Percentiles rank a stretch among this genome's conserved stretches.
These are phyloP conservation scores for Apodemus speciosus DNA, from an alignment of 2,113 vertebrate genomes.

Conservation along the genomic window DNA sequence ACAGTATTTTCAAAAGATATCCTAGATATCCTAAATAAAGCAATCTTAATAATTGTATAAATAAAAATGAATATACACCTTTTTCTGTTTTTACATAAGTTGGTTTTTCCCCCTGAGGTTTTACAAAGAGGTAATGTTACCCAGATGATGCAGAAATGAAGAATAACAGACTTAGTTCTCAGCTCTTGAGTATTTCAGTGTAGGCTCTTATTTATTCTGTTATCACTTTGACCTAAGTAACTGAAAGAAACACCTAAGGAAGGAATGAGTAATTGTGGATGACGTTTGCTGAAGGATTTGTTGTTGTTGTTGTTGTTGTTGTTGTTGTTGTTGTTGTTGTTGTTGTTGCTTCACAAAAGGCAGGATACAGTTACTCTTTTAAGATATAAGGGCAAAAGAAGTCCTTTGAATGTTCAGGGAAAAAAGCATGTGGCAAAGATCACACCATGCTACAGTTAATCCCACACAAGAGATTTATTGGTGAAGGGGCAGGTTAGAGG, in stretches of 20 bases:
- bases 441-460: too few species aligned
- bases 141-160: background rate
- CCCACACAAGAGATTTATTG: too few species aligned
- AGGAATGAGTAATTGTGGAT: background rate
- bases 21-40: background rate
- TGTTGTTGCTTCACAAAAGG: background rate
- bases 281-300: background rate
- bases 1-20: background rate
- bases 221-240: background rate
- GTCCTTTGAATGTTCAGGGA: too few species aligned
- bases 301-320: too few species aligned
- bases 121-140: background rate
- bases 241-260: background rate
- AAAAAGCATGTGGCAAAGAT: too few species aligned
- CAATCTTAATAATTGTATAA: background rate
- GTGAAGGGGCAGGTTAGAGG: too few species aligned
- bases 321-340: background rate
- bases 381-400: too few species aligned
- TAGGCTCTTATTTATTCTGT: background rate
- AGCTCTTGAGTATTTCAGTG: background rate
- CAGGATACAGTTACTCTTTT: background rate
- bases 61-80: background rate
- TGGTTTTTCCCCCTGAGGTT: background rate
- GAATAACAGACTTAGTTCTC: background rate
- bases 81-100: background rate